Evolutionary conservation across 2,113 vertebrate species (phyloP).

Genomic region (Protomyctophum bolini): DNA sequence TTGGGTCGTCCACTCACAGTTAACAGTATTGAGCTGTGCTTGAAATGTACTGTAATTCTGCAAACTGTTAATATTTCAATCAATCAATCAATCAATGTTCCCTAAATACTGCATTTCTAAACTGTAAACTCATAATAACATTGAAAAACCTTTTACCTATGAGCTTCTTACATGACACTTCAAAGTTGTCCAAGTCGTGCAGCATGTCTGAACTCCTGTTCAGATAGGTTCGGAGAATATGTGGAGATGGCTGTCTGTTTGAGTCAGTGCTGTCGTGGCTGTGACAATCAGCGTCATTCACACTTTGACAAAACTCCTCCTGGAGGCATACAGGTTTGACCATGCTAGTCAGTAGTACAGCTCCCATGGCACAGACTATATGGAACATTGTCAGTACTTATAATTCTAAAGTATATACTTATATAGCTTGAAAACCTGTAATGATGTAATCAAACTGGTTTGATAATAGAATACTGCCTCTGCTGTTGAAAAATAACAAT

Average conservation of each 20-base stretch:
- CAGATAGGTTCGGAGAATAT: conserved; percentile 31
- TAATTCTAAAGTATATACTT: not conserved
- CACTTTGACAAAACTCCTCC: conserved; percentile 35
- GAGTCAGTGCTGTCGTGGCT: not conserved
- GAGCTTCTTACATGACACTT: conserved; percentile 61
- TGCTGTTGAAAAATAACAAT: no score
- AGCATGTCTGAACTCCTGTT: conserved; percentile 15
- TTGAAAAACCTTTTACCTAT: conserved; percentile 38
- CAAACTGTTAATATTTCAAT: no score
- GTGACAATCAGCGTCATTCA: conserved; percentile 19
- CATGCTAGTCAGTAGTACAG: not conserved
- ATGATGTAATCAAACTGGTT: no score
- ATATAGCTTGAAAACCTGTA: no score
- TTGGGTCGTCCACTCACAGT: no score
- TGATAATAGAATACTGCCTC: no score
- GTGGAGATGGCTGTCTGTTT: not conserved
- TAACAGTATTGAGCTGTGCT: no score
- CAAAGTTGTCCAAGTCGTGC: conserved; percentile 56
- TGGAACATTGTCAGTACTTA: not conserved
- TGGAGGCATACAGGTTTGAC: not conserved
- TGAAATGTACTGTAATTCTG: no score
- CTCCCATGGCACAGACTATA: not conserved
- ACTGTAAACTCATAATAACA: not conserved
- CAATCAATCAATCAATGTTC: not conserved
- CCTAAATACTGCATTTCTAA: not conserved